These are phyloP conservation scores for Galerucella pusilla DNA, from an alignment of 2,888 invertebrate genomes.

Conservation along the genomic window DNA sequence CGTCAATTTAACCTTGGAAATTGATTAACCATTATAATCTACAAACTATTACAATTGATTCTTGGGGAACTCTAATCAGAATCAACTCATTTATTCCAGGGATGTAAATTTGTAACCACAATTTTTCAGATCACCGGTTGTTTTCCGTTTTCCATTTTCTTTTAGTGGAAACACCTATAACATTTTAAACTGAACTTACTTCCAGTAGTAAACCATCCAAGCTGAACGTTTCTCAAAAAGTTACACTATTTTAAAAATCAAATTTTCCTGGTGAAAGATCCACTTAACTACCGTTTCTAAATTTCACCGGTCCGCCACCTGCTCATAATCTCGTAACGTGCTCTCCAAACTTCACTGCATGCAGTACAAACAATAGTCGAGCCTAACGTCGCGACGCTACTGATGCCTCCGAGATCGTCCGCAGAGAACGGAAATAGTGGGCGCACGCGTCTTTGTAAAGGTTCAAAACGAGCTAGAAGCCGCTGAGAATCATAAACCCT, in stretches of 20 bases:
- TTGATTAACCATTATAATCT: neutral
- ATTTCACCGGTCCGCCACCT: neutral
- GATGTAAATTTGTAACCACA: neutral
- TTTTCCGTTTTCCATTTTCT: neutral
- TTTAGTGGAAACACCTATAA: neutral
- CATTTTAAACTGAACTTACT: neutral
- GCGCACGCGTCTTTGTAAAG: conserved; percentile 21
- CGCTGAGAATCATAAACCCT: neutral
- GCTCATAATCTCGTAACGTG: conserved; percentile 11
- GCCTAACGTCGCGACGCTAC: conserved; percentile 36
- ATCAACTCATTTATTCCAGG: neutral
- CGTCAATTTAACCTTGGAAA: neutral
- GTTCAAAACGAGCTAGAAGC: conserved; percentile 1
- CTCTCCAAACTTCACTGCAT: neutral
- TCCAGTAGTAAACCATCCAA: neutral
- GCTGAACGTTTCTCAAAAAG: neutral
- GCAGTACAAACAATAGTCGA: conserved; percentile 17
- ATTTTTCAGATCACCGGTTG: neutral
- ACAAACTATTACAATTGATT: no score
- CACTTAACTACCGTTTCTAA: neutral
- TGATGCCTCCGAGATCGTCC: conserved; percentile 28
- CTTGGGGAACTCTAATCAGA: no score
- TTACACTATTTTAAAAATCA: neutral
- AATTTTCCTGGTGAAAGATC: neutral
- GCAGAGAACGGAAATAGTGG: conserved; percentile 23